These are phyloP conservation scores for Liposcelis brunnea DNA, from an alignment of 2,888 invertebrate genomes.

Conservation along the genomic window DNA sequence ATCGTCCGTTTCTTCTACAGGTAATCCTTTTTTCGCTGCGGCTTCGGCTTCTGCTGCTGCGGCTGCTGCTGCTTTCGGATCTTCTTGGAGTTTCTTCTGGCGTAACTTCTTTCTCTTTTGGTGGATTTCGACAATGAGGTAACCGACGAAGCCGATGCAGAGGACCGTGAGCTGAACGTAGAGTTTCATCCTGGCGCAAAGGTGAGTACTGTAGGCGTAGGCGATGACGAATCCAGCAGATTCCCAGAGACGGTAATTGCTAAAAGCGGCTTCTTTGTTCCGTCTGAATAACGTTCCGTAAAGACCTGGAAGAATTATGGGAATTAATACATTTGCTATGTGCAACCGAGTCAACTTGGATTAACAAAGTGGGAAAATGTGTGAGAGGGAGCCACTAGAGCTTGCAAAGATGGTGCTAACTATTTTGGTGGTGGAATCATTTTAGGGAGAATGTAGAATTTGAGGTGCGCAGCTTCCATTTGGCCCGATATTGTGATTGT, in stretches of 20 bases:
- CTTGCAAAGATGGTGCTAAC: too few relatives aligned
- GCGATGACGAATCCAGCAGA: constrained; percentile 78
- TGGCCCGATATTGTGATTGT: too few relatives aligned
- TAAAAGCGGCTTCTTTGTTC: constrained; percentile 84
- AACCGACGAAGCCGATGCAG: constrained; percentile 54
- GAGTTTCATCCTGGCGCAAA: constrained; percentile 72
- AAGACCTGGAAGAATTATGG: constrained; percentile 55
- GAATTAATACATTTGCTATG: constrained; percentile 14
- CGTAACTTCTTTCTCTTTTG: constrained; percentile 67
- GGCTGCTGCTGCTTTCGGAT: constrained; percentile 41
- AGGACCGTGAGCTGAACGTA: constrained; percentile 68
- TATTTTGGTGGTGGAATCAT: too few relatives aligned
- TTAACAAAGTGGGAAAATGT: background rate
- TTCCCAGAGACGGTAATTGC: constrained; percentile 81
- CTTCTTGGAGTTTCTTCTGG: constrained; percentile 53
- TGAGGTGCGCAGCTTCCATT: too few relatives aligned
- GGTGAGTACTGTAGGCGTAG: constrained; percentile 72
- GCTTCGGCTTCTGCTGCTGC: constrained; percentile 44
- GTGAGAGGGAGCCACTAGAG: constrained; percentile 1
- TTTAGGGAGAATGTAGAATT: too few relatives aligned
- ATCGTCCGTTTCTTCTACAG: constrained; percentile 61
- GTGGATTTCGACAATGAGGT: constrained; percentile 61
- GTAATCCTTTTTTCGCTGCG: constrained; percentile 19
- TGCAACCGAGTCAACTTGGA: background rate
- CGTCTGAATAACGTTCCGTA: constrained; percentile 74